A percentile compares a stretch with the other conserved stretches of the same genome.
phyloP scores from a whole-genome alignment of 2,888 invertebrate species.

The Prionchulus punctatus region DNA sequence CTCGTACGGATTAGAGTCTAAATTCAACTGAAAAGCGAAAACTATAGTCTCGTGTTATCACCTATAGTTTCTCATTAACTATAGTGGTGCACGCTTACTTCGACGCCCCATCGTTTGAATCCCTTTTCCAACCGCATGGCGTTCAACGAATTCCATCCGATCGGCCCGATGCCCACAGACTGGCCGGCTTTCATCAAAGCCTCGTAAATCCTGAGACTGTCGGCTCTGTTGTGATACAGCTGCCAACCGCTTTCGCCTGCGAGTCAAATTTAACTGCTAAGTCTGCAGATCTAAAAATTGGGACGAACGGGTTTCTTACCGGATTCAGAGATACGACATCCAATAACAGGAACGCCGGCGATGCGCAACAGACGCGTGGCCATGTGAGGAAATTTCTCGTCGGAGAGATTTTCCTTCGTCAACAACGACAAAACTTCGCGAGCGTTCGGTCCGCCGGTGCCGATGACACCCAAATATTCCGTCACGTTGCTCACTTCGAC shows the following conservation, averaged over 20 bases:
- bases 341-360: constrained; percentile 25
- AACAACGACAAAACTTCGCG: constrained; percentile 30
- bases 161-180: constrained; percentile 32
- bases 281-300: no score
- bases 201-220: constrained; percentile 32
- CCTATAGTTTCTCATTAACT: constrained; percentile 1
- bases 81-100: constrained; percentile 19
- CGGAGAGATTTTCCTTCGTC: constrained; percentile 26
- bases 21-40: constrained; percentile 31
- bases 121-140: constrained; percentile 38
- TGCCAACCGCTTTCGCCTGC: constrained; percentile 39
- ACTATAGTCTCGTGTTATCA: background rate
- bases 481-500: constrained; percentile 28
- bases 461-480: constrained; percentile 28
- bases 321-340: constrained; percentile 33
- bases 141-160: constrained; percentile 36
- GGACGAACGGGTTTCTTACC: no score
- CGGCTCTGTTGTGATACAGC: constrained; percentile 32
- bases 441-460: constrained; percentile 33
- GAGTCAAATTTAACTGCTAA: constrained; percentile 1
- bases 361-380: constrained; percentile 26
- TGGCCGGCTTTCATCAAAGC: constrained; percentile 30
- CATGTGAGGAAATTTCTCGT: constrained; percentile 33
- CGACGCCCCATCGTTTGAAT: constrained; percentile 36
- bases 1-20: constrained; percentile 37